Evolutionary conservation across 2,888 invertebrate genomes (phyloP), one percentile per base, ranked within the genome.

Genomic region (Drosophila rellima): DNA sequence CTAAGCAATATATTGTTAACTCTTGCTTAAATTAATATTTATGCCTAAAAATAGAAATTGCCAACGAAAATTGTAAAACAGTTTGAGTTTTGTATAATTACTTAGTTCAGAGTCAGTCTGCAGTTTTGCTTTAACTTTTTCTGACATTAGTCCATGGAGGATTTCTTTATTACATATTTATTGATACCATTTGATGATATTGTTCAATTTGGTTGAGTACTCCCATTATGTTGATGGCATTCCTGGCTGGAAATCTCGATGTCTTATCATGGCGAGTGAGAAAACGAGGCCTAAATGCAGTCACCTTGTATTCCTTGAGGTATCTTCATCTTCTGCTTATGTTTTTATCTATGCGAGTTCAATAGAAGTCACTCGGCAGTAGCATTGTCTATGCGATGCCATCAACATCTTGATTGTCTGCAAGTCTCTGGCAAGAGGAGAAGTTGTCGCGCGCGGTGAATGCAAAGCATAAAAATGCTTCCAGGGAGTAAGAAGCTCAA

Each of bases 351-450:
- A 29, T 35, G 47, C 54, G 39, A 55, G 70, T 70, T 74, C 75
- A 70, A 72, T 71, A 55, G 64, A 57, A 64, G 37, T 45, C 54
- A 51, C 55, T 50, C 23, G 48, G 44, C 40, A 66, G 42, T 56
- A 42, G 68, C 57, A 64, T 59, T 71, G 71, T 75, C 71, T 67
- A 35, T 50, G 67, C 72, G 60, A 45, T 67, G 64, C 50, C 76
- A 71, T 67, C 72, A 71, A 51, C 64, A 71, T 75, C 76, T 75
- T 75, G 75, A 75, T 75, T 75, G 67, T 64, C 45, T 48, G 74
- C 15, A 56, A 55, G 61, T 20, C 39, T 48, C 35, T 17, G 57
- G 18, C 66, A 52, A 44, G 45, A 26, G 56, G 44, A 61, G 37
- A 29, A 42, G 35, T 37, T 37, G 50, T 39, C 39, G 51, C 47